These are phyloP conservation scores for Drosophila melanosoma DNA, from an alignment of 2,888 invertebrate species.

Conservation along the genomic window DNA sequence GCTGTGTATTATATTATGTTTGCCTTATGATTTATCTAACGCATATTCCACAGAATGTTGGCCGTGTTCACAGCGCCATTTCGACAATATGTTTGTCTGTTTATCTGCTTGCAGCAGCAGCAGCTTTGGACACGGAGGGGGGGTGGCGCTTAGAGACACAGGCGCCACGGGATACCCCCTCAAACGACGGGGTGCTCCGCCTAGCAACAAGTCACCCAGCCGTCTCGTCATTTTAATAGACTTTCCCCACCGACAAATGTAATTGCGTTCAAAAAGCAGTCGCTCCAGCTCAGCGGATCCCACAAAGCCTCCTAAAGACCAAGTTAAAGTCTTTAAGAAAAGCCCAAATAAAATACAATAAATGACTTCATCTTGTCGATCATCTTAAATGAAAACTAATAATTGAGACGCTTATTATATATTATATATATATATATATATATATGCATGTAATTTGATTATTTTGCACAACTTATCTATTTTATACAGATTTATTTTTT, in stretches of 20 bases:
- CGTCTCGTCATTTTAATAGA: conserved; percentile 53
- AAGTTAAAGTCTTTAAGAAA: conserved; percentile 52
- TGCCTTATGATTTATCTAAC: conserved; percentile 71
- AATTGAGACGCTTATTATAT: too few species aligned
- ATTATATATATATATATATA: neutral
- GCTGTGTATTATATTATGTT: conserved; percentile 65
- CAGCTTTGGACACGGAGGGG: too few species aligned
- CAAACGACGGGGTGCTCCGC: conserved; percentile 41
- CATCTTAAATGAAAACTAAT: neutral
- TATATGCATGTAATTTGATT: neutral
- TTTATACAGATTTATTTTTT: too few species aligned
- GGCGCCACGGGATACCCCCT: conserved; percentile 33
- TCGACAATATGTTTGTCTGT: conserved; percentile 53
- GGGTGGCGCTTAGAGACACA: neutral
- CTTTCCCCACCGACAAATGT: conserved; percentile 42
- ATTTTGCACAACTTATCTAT: rapidly evolving
- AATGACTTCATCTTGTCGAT: neutral
- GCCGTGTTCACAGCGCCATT: conserved; percentile 37
- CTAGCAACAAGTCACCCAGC: conserved; percentile 15
- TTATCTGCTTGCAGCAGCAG: neutral
- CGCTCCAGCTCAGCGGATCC: conserved; percentile 7
- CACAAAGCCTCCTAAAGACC: neutral
- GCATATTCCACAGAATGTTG: conserved; percentile 28
- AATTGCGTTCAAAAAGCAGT: conserved; percentile 51
- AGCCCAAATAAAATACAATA: conserved; percentile 10